Evolutionary conservation across 2,113 vertebrate species (phyloP).

Genomic region (Leucoraja erinaceus): DNA sequence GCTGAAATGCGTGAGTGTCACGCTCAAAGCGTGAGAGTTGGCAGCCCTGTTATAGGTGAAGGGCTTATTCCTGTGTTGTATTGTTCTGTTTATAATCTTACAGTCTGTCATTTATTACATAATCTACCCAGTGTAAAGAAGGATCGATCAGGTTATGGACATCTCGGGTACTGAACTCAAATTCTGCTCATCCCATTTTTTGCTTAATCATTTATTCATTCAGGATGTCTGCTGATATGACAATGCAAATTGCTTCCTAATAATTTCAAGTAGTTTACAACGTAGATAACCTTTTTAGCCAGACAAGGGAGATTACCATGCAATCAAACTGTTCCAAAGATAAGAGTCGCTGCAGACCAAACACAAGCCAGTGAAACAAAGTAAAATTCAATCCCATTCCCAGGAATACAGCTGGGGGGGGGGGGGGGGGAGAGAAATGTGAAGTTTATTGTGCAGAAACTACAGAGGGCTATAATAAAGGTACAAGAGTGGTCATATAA

Average conservation of each 20-base stretch:
- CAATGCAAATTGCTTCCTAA: not conserved
- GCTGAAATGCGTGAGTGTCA: too few relatives aligned
- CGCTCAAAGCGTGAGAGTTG: too few relatives aligned
- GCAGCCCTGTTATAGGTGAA: too few relatives aligned
- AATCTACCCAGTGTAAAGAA: not conserved
- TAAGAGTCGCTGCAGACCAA: not conserved
- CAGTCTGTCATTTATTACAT: not conserved
- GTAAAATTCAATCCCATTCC: conserved; percentile 1
- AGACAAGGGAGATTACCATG: not conserved
- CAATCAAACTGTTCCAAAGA: not conserved
- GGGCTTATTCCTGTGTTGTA: too few relatives aligned
- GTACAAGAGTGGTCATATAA: too few relatives aligned
- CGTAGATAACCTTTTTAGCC: not conserved
- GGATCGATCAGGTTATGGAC: not conserved
- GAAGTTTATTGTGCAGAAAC: too few relatives aligned
- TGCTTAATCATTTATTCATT: conserved; percentile 18
- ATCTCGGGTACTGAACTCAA: not conserved
- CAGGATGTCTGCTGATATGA: not conserved
- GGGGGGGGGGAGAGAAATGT: too few relatives aligned
- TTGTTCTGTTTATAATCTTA: not conserved
- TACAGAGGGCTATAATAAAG: too few relatives aligned
- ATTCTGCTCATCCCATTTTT: not conserved
- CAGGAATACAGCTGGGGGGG: not conserved
- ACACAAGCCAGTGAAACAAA: conserved; percentile 13
- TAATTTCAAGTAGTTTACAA: not conserved